Base-by-base conservation (phyloP, 2,113 vertebrate species). In the Falcunculus frontatus region DNA sequence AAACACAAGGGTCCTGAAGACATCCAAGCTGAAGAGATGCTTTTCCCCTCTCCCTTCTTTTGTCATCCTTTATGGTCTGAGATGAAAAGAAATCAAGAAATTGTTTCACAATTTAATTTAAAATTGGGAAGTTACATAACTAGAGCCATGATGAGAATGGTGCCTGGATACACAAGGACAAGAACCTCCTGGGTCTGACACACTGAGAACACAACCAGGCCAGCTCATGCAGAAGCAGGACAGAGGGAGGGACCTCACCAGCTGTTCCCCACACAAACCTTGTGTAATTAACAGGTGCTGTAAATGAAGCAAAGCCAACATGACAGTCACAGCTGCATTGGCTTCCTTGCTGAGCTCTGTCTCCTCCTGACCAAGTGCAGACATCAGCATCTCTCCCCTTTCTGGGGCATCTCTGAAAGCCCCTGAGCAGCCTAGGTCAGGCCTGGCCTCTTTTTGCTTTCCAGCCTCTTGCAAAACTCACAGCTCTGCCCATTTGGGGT, bases 271-370 rank as follows among this genome's bases (percentile, higher is more conserved):
- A 32, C 70, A 73, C 2, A 4, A 81, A 47, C 39, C 55, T n/a
- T 27, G 44, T 80, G 72, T 7, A 81, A 35, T 59, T 77, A 83
- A 67, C 63, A 59, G 85, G 39, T 18, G 6, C 72, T 2, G 44
- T 17, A 84, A 92, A 81, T 88, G 92, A 97, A 85, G 73, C 26
- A 95, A 93, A 97, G 63, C 82, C 91, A 93, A 93, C 29, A 8
- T 49, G 92, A 94, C 92, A 94, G 52, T 49, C 92, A 86, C 82
- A 96, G 90, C 92, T 93, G 93, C 85, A 52, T 2, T 86, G 64
- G 35, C 44, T 5, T 63, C 77, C 76, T 46, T 77, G 72, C 84
- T 90, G 91, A 86, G 90, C 29, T 85, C 63, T 82, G 49, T 7
- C n/a, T 91, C 59, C 72, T 75, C 26, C 69, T 56, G 76, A 87